A percentile compares a stretch with the other conserved stretches of the same genome.
Evolutionary conservation across 2,888 invertebrate species (phyloP).

Genomic region (Timandra comae): DNA sequence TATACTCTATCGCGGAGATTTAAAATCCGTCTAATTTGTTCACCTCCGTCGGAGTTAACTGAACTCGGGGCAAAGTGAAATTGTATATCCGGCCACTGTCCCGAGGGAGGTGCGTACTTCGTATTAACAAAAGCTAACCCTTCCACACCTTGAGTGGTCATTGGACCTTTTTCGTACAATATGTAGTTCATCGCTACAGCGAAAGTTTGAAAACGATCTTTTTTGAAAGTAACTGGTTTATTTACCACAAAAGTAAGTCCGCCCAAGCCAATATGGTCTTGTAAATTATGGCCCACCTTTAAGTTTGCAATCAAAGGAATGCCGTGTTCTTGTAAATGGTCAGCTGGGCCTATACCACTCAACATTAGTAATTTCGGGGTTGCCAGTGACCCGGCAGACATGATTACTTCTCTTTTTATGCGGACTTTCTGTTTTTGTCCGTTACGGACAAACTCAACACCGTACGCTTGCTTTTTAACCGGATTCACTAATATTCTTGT

Average conservation of each 20-base stretch:
- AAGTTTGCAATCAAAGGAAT: conserved; percentile 86
- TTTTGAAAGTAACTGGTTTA: conserved; percentile 86
- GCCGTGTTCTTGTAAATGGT: conserved; percentile 82
- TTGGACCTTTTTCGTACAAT: conserved; percentile 86
- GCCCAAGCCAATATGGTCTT: conserved; percentile 92
- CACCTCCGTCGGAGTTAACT: conserved; percentile 88
- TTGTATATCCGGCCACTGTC: conserved; percentile 90
- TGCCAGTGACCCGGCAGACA: conserved; percentile 92
- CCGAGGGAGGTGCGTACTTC: conserved; percentile 86
- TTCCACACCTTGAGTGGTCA: conserved; percentile 91
- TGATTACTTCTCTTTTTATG: conserved; percentile 87
- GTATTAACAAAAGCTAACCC: conserved; percentile 92
- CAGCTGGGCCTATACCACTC: conserved; percentile 90
- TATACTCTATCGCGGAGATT: conserved; percentile 87
- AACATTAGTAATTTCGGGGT: conserved; percentile 94
- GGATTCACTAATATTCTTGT: conserved; percentile 82
- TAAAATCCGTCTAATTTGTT: conserved; percentile 85
- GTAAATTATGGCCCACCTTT: conserved; percentile 89
- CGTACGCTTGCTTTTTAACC: conserved; percentile 83
- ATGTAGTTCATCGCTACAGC: conserved; percentile 89
- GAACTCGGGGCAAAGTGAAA: conserved; percentile 92
- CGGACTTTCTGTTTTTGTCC: conserved; percentile 80
- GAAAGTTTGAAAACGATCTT: conserved; percentile 85
- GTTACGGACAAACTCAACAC: conserved; percentile 83
- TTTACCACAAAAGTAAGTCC: conserved; percentile 89